Conservation (phyloP, 1,140 invertebrate genomes). For the Drosophila grimshawi region DNA sequence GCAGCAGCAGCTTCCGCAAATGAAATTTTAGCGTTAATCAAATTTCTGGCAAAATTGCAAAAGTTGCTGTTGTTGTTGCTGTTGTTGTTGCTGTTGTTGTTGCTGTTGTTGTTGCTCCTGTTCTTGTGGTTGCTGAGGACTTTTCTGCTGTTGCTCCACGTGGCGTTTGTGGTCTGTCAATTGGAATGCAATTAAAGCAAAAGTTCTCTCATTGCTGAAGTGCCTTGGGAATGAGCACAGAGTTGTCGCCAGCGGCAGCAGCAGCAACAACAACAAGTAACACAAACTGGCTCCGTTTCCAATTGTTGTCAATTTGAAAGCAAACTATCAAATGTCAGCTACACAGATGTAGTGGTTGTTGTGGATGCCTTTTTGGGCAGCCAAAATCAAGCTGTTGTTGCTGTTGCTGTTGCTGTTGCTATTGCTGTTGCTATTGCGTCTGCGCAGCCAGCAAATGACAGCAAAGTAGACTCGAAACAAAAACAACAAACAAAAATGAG, state of each 20-base stretch:
- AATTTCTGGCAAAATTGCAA: constrained; percentile 41
- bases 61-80: constrained; percentile 8
- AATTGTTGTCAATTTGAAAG: constrained; percentile 82
- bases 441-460: constrained; percentile 56
- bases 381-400: constrained; percentile 52
- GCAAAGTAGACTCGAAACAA: constrained; percentile 37
- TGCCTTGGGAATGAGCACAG: constrained; percentile 71
- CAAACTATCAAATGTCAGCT: constrained; percentile 80
- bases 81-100: neutral
- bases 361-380: constrained; percentile 58
- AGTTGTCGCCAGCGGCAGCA: constrained; percentile 58
- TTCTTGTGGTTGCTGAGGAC: neutral
- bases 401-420: constrained; percentile 19
- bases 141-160: neutral
- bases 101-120: neutral
- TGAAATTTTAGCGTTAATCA: constrained; percentile 26
- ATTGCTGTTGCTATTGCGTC: constrained; percentile 53
- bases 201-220: constrained; percentile 51
- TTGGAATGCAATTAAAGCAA: constrained; percentile 74
- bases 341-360: constrained; percentile 17
- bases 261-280: constrained; percentile 54
- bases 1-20: constrained; percentile 23
- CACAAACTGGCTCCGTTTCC: constrained; percentile 62
- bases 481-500: constrained; percentile 53
- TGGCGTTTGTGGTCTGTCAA: constrained; percentile 37